Evolutionary conservation across 2,888 invertebrate genomes (phyloP).

Genomic region (Eucera pruinosa): DNA sequence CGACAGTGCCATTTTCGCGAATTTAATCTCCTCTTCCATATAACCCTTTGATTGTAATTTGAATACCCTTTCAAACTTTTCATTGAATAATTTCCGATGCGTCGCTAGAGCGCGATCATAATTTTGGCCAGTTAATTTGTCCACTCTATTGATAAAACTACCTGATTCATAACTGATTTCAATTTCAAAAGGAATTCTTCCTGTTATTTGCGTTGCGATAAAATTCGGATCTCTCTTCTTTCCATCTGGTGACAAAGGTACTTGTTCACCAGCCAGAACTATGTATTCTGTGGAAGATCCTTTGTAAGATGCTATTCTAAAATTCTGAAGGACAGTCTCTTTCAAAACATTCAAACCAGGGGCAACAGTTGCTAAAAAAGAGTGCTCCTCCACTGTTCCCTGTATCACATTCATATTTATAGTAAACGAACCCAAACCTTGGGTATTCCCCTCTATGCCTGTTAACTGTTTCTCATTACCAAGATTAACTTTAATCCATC

Average conservation of each 20-base stretch:
- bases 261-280: slow-evolving; percentile 87
- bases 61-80: slow-evolving; percentile 93
- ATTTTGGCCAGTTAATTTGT: slow-evolving; percentile 87
- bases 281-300: slow-evolving; percentile 85
- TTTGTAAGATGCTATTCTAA: slow-evolving; percentile 87
- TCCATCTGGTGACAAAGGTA: slow-evolving; percentile 83
- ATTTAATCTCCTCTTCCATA: slow-evolving; percentile 87
- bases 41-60: slow-evolving; percentile 90
- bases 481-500: slow-evolving; percentile 85
- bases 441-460: slow-evolving; percentile 90
- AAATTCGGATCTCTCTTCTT: slow-evolving; percentile 88
- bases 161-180: slow-evolving; percentile 94
- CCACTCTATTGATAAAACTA: slow-evolving; percentile 86
- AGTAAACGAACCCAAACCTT: slow-evolving; percentile 91
- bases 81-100: slow-evolving; percentile 88
- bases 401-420: slow-evolving; percentile 84
- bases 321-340: slow-evolving; percentile 90
- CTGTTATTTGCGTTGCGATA: slow-evolving; percentile 91
- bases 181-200: slow-evolving; percentile 91
- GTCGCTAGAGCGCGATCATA: slow-evolving; percentile 88
- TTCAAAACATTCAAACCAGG: slow-evolving; percentile 90
- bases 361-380: slow-evolving; percentile 90
- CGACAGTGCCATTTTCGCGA: slow-evolving; percentile 94
- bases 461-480: slow-evolving; percentile 85
- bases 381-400: slow-evolving; percentile 89